These are phyloP conservation scores for Napeogenes sylphis DNA, from an alignment of 2,888 invertebrate species.

Conservation along the genomic window DNA sequence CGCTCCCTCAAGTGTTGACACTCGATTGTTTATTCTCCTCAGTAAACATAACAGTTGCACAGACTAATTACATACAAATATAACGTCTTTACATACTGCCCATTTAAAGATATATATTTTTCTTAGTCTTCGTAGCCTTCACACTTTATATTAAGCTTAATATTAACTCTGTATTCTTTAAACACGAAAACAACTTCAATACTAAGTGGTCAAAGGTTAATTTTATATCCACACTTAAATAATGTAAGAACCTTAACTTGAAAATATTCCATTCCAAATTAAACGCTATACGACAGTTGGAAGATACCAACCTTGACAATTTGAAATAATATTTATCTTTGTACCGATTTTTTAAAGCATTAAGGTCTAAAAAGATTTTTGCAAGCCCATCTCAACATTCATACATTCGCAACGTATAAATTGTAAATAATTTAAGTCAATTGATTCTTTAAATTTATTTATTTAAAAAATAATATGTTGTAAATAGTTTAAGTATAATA, in stretches of 20 bases:
- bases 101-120: conserved; percentile 16
- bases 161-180: not conserved
- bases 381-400: too few relatives aligned
- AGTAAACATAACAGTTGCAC: conserved; percentile 64
- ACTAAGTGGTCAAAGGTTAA: conserved; percentile 7
- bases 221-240: not conserved
- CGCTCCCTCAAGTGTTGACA: conserved; percentile 73
- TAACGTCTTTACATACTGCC: conserved; percentile 39
- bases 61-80: conserved; percentile 57
- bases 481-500: too few relatives aligned
- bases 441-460: too few relatives aligned
- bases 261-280: too few relatives aligned
- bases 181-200: conserved; percentile 6
- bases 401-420: too few relatives aligned
- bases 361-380: too few relatives aligned
- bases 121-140: not conserved
- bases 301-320: too few relatives aligned
- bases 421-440: too few relatives aligned
- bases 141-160: not conserved
- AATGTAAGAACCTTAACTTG: not conserved
- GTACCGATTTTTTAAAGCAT: too few relatives aligned
- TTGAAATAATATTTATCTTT: too few relatives aligned
- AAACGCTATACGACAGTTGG: too few relatives aligned
- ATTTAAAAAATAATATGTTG: too few relatives aligned
- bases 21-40: conserved; percentile 66